These are phyloP conservation scores for Chrysogorgia sp. DNA, from an alignment of 92 coral and sea anemone species.

Conservation along the genomic window DNA sequence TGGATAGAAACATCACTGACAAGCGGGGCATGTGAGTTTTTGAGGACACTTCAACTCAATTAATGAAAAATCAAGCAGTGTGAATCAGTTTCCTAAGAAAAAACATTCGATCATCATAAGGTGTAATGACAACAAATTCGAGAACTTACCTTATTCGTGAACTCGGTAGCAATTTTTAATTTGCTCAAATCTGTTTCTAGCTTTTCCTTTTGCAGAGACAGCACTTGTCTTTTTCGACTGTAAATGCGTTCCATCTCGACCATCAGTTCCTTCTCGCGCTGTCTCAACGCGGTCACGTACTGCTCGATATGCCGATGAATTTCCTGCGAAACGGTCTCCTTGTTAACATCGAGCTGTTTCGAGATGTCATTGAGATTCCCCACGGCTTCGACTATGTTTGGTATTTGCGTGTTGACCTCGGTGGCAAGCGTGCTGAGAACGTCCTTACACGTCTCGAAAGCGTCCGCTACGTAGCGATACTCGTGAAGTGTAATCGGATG, in stretches of 20 bases:
- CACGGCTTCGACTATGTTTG: constrained; percentile 35
- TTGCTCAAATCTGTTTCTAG: constrained; percentile 33
- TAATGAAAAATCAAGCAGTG: too few relatives aligned
- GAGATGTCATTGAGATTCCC: constrained; percentile 28
- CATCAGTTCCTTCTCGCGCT: constrained; percentile 24
- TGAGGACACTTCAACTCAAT: too few relatives aligned
- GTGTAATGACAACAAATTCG: too few relatives aligned
- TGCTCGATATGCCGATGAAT: constrained; percentile 31
- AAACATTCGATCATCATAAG: too few relatives aligned
- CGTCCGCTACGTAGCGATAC: constrained; percentile 30
- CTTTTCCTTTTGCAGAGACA: constrained; percentile 20
- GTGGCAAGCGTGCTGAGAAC: constrained; percentile 22
- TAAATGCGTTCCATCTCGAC: constrained; percentile 31
- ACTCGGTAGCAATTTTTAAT: constrained; percentile 35
- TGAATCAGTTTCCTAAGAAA: too few relatives aligned
- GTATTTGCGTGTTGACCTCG: constrained; percentile 32
- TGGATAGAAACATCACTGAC: too few relatives aligned
- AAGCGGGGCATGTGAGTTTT: too few relatives aligned
- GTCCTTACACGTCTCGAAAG: constrained; percentile 37
- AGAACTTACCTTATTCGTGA: constrained; percentile 31
- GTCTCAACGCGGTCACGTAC: constrained; percentile 29
- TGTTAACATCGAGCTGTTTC: constrained; percentile 19
- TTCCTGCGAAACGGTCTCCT: constrained; percentile 14
- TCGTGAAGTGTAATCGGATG: constrained; percentile 36
- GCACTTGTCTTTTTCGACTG: constrained; percentile 28